Evolutionary conservation across 2,888 invertebrate species (phyloP).

Genomic region (Seladonia tumulorum): DNA sequence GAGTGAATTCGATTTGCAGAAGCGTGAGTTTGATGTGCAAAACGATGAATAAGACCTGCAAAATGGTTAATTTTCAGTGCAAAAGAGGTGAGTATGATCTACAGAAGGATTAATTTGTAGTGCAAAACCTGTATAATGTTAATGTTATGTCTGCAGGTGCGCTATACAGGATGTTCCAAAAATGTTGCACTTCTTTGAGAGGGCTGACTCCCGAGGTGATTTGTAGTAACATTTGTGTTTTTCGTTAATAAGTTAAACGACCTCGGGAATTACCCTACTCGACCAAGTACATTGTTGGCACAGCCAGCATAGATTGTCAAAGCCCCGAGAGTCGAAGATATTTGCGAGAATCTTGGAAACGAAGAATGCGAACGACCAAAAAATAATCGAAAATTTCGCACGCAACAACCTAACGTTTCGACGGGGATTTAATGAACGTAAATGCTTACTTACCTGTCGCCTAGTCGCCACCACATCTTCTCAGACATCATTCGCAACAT

Average conservation of each 20-base stretch:
- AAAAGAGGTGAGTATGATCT: background rate
- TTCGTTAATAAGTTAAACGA: background rate
- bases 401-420: background rate
- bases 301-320: background rate
- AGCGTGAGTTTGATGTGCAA: background rate
- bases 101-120: background rate
- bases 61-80: background rate
- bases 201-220: background rate
- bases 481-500: constrained; percentile 30
- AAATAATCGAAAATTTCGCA: background rate
- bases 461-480: constrained; percentile 43
- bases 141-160: background rate
- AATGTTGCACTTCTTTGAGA: background rate
- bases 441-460: constrained; percentile 60
- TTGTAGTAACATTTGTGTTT: too few relatives aligned
- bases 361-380: background rate
- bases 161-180: background rate
- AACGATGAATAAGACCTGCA: background rate
- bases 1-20: background rate
- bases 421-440: background rate
- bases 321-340: background rate
- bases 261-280: background rate
- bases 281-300: background rate
- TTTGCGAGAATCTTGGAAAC: too few relatives aligned
- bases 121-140: background rate